Percentiles rank a stretch among this genome's conserved stretches.
Conservation (phyloP, 2,797 vertebrate genomes). For the Pristis pectinata region DNA sequence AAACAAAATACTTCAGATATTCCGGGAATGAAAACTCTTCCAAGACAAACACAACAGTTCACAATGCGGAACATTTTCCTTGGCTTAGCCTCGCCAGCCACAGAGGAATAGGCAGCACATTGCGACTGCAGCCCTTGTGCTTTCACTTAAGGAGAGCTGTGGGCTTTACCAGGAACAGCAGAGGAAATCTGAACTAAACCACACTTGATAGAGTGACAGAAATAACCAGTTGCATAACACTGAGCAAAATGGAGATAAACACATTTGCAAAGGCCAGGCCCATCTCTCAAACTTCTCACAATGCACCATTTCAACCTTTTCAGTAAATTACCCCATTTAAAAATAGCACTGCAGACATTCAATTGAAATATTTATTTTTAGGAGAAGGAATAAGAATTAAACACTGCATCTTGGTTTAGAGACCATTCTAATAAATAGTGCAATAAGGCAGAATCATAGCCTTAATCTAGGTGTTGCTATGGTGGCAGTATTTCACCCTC, state of each 20-base stretch:
- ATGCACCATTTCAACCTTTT: background rate
- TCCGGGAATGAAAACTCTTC: background rate
- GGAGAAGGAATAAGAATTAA: background rate
- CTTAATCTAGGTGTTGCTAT: background rate
- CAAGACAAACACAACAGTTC: background rate
- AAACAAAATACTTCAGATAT: background rate
- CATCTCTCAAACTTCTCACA: background rate
- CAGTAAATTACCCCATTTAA: background rate
- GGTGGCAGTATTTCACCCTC: background rate
- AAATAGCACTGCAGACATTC: background rate
- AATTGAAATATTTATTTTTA: slow-evolving; percentile 20
- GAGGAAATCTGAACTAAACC: slow-evolving; percentile 23
- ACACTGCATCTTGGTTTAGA: background rate
- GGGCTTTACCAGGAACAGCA: slow-evolving; percentile 4
- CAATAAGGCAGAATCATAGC: slow-evolving; percentile 8
- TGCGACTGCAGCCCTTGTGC: background rate
- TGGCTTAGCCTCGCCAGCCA: too few relatives aligned
- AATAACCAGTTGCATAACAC: slow-evolving; percentile 7
- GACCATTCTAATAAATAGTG: background rate
- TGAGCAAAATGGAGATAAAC: background rate
- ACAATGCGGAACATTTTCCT: background rate
- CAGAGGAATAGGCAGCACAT: background rate
- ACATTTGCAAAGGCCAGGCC: background rate
- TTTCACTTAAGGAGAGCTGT: background rate
- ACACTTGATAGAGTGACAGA: background rate